Percentiles rank a stretch among this genome's conserved stretches.
Evolutionary conservation across 2,797 vertebrate genomes (phyloP).

Genomic region (Pangasius krempfi): DNA sequence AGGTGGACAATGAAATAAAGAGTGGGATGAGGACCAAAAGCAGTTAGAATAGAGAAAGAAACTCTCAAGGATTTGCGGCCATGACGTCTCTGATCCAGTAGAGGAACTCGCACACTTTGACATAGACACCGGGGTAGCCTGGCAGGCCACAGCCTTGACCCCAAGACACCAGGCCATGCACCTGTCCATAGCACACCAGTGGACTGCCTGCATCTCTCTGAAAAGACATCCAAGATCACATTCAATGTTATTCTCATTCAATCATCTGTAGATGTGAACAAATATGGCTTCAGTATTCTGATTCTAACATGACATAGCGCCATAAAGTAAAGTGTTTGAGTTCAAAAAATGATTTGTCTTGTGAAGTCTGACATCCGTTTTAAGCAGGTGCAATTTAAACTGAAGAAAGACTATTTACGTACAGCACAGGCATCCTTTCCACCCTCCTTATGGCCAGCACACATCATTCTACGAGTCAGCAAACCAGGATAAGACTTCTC

Average conservation of each 20-base stretch:
- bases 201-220: constrained; percentile 86
- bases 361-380: not conserved
- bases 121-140: constrained; percentile 80
- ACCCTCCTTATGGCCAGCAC: constrained; percentile 73
- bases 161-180: constrained; percentile 88
- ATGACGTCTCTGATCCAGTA: constrained; percentile 78
- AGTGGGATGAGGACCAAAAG: not conserved
- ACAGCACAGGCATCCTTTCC: constrained; percentile 75
- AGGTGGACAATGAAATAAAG: not conserved
- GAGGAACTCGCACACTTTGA: constrained; percentile 79
- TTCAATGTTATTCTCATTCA: not conserved
- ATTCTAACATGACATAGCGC: not conserved
- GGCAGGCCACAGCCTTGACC: constrained; percentile 76
- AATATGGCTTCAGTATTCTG: not conserved
- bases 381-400: not conserved
- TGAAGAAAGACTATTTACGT: constrained; percentile 44
- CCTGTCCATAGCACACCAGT: constrained; percentile 74
- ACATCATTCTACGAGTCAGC: constrained; percentile 76
- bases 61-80: constrained; percentile 61
- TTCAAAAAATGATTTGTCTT: not conserved
- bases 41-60: not conserved
- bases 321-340: too few relatives aligned
- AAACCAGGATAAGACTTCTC: constrained; percentile 70
- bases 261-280: not conserved
- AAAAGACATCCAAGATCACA: not conserved